Evolutionary conservation across 2,113 vertebrate genomes (phyloP), one percentile per base, ranked within the genome.

Genomic region (Sciurus niger): DNA sequence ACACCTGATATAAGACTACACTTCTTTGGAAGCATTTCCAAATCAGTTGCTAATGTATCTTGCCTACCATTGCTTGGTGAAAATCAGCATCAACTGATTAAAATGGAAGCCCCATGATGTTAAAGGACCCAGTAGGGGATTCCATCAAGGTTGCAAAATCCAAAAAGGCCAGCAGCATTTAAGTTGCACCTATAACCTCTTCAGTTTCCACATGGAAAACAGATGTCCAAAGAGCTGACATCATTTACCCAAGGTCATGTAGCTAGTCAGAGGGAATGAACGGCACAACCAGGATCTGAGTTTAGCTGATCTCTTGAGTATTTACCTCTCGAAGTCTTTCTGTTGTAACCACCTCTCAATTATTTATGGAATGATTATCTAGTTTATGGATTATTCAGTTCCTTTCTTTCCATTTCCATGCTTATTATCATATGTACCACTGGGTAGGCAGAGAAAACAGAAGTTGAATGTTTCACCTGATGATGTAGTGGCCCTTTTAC

Each of bases 311-410:
- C 78, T 93, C 74, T 43, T 12, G 55, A 95, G n/a, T 88, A 68
- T 85, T 93, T 84, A 51, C 72, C 84, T 79, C 88, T 90, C 14
- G 17, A 83, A 84, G 58, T 87, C 86, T 73, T 93, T 67, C 76
- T 43, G 2, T 70, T 73, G 0, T 51, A 72, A 72, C 51, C 51
- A n/a, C 25, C 37, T 91, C 51, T 84, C 43, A 53, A 24, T 95
- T 96, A 93, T 87, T 84, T 87, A 78, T 84, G 32, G 63, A 58
- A 74, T 82, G 51, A 34, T 93, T 84, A 58, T 76, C 84, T 68
- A 24, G 55, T 77, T 48, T 92, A 63, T 94, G 80, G 89, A 48
- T 96, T 73, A 85, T 68, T 93, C 37, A 67, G 73, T 37, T 68
- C 60, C 70, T 96, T 51, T 78, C 63, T 79, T 91, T 53, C 60